phyloP scores from a whole-genome alignment of 2,113 vertebrate genomes.

The Mastomys coucha region DNA sequence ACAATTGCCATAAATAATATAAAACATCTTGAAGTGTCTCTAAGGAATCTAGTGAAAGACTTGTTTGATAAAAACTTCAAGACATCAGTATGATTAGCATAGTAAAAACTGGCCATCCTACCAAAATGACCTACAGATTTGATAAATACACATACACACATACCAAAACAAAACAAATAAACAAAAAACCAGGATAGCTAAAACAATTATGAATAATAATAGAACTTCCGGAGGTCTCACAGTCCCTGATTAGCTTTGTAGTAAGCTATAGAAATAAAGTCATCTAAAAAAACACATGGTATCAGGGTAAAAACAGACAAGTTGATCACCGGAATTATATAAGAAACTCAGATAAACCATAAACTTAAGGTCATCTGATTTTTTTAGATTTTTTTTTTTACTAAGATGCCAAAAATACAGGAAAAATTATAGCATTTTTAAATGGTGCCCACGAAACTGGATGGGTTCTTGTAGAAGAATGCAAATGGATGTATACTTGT shows the following conservation, averaged over 20 bases:
- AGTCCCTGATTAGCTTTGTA: neutral
- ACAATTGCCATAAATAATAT: neutral
- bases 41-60: neutral
- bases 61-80: neutral
- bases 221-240: neutral
- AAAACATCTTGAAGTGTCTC: neutral
- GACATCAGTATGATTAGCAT: neutral
- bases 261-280: neutral
- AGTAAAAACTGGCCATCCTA: neutral
- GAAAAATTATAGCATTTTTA: neutral
- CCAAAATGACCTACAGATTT: neutral
- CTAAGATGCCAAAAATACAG: neutral
- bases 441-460: neutral
- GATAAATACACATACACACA: neutral
- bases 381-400: neutral
- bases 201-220: neutral
- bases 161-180: neutral
- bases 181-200: neutral
- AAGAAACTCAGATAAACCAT: neutral
- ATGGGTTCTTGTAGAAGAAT: neutral
- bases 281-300: neutral
- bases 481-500: neutral
- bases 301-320: neutral
- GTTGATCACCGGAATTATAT: neutral
- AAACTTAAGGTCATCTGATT: neutral